Base-by-base conservation (phyloP, 1,140 invertebrate species). In the Bombus turneri region DNA sequence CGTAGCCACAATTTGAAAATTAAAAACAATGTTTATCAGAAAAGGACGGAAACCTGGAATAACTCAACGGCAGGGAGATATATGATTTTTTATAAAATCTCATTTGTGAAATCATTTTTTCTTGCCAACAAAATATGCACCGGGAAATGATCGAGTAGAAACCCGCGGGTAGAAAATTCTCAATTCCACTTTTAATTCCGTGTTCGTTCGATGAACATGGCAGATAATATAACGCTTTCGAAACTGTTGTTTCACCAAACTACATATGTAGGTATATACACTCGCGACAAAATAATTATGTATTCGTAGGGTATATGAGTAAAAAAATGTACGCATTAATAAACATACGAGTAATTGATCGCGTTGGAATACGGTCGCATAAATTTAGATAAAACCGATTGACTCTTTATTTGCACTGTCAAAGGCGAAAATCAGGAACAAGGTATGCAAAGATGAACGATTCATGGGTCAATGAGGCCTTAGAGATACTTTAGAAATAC, bases 391-490 rank as follows among this genome's bases (percentile, higher is more conserved):
- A 53, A 66, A 82, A 76, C 74, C 64, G 68, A 79, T 86, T 73
- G 75, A 64, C 31, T 69, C 25, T 43, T 80, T 81, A 79, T 86
- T 89, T 86, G 73, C 64, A 31, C 74, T 71, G 88, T 87, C 88
- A 90, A 87, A 90, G 81, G 73, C 86, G 86, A 74, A 79, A 87
- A 89, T 84, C 86, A 75, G 82, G 77, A 80, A 81, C 78, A 87
- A 78, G 73, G 81, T 86, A 87, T 80, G 88, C 87, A 89, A 90
- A 86, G 89, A 90, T 88, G 89, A 88, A 90, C 88, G 86, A 90
- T 90, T 91, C 86, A 83, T 86, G 84, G 90, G 86, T 92, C 91
- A 92, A 92, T 92, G 88, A 90, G 86, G 90, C 87, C 86, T 90
- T 80, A 83, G 86, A 89, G 83, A 91, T 87, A 90, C 77, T 87